Evolutionary conservation across 2,113 vertebrate genomes (phyloP).

Genomic region (Strigops habroptila): DNA sequence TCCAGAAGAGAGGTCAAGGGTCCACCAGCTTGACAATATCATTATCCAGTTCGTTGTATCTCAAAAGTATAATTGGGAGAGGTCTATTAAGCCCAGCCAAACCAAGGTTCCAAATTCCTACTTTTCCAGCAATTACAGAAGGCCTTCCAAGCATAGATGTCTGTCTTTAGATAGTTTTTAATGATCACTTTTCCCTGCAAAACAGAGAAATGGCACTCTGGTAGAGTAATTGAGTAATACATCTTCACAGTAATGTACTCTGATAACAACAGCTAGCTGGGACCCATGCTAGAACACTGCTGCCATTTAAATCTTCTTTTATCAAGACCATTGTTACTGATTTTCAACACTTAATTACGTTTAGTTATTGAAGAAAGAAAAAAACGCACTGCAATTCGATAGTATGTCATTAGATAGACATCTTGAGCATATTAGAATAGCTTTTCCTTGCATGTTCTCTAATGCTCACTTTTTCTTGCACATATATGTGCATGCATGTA

Average conservation of each 20-base stretch:
- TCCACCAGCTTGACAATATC: not conserved
- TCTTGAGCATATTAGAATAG: not conserved
- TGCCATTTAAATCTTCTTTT: not conserved
- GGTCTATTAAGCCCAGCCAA: not conserved
- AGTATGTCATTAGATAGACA: not conserved
- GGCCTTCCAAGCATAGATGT: not conserved
- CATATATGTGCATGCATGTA: not conserved
- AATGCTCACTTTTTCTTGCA: not conserved
- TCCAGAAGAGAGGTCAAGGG: not conserved
- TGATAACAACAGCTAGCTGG: not conserved
- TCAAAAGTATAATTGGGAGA: not conserved
- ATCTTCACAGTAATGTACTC: not conserved
- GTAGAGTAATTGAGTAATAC: not conserved
- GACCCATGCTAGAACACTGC: not conserved
- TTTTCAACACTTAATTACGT: not conserved
- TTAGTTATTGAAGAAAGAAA: not conserved
- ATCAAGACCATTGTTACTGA: not conserved
- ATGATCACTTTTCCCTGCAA: not conserved
- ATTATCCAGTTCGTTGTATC: not conserved
- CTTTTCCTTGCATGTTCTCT: not conserved
- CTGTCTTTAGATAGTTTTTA: not conserved
- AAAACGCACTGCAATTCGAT: not conserved
- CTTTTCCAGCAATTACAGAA: not conserved
- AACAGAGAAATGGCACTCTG: not conserved
- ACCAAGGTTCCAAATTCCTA: not conserved